Evolutionary conservation across 2,113 vertebrate species (phyloP).

Genomic region (Actenoides hombroni): DNA sequence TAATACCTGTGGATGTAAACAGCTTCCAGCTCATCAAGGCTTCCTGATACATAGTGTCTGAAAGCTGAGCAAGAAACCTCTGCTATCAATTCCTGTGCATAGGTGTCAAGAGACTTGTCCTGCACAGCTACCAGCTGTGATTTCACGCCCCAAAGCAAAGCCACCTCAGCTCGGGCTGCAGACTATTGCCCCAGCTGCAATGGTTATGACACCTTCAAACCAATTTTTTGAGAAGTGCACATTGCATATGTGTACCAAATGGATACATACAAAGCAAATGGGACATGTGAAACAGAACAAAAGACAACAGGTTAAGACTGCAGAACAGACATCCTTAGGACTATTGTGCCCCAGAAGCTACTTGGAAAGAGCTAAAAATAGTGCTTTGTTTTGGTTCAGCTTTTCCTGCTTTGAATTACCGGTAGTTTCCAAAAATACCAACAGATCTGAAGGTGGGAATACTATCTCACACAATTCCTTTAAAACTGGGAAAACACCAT

Average conservation of each 20-base stretch:
- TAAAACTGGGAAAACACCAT: neutral
- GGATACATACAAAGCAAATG: neutral
- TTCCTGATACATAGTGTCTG: neutral
- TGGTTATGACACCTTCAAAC: neutral
- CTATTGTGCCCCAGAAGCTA: fast-evolving
- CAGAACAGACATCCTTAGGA: neutral
- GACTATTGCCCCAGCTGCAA: neutral
- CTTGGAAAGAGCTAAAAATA: neutral
- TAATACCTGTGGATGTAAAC: neutral
- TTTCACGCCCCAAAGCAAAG: neutral
- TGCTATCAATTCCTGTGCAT: neutral
- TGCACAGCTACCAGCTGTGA: neutral
- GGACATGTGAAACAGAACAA: neutral
- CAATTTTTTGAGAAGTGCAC: neutral
- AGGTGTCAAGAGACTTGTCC: fast-evolving
- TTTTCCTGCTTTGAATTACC: neutral
- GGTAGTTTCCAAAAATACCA: neutral
- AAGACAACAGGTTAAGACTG: neutral
- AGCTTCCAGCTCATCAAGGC: neutral
- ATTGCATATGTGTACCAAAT: neutral
- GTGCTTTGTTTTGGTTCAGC: neutral
- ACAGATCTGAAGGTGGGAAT: neutral
- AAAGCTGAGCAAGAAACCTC: neutral
- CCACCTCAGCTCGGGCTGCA: neutral
- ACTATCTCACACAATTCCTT: neutral